Evolutionary conservation across 2,888 invertebrate genomes (phyloP), one percentile per base, ranked within the genome.

Genomic region (Chloroclystis v-ata): DNA sequence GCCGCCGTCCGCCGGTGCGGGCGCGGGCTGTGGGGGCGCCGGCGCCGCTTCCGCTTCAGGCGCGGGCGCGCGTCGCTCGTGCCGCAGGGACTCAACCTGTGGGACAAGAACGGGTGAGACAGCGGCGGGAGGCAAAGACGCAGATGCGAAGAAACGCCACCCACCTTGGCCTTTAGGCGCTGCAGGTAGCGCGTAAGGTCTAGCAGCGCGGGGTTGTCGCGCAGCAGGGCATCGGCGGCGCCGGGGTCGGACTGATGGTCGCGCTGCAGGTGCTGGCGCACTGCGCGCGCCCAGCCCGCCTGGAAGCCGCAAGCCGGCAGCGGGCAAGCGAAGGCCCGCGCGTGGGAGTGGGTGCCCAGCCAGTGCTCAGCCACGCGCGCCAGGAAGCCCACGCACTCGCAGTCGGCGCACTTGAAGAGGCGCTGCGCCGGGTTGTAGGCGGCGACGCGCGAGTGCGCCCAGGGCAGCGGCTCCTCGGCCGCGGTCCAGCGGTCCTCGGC

Each of bases 361-460:
- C 93, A 94, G 78, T 94, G 94, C 76, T 94, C 93, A 1, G 93
- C 93, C 13, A 93, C 90, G 53, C 93, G 86, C 42, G 92, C 91
- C 52, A 93, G 85, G 76, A 93, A 93, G 13, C 93, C 93, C 10
- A 93, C 92, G 78, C 92, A 92, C 71, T 93, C 92, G 79, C 94
- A 94, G 69, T 93, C 93, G 37, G 91, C 89, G 78, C 94, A 93
- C 67, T 92, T 90, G 82, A 93, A 93, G 43, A 93, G 86, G 49
- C 93, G 92, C 77, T 93, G 93, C 47, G 91, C 90, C 1, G 93
- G 92, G 82, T 93, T 94, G 82, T 94, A 95, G 59, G 93, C 92
- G 43, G 94, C 95, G 52, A 95, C 91, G 79, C 94, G 93, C 29
- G 94, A 94, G 67, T 92, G 92, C 51, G 93, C 93, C 92, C 93